Evolutionary conservation across 1,140 invertebrate genomes (phyloP).

Genomic region (Stenopsyche tienmushanensis): DNA sequence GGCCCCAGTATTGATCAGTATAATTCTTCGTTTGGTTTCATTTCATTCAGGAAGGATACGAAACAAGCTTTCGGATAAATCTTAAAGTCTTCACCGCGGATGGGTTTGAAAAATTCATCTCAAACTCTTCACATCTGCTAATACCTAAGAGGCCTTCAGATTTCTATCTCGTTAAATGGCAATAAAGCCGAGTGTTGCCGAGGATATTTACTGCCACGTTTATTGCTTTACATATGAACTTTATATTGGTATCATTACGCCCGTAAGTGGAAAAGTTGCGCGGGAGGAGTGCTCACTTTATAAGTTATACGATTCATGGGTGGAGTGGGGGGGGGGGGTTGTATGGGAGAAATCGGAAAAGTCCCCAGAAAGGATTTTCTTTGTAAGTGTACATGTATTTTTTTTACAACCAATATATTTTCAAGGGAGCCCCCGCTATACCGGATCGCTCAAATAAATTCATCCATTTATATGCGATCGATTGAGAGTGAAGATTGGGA

Average conservation of each 20-base stretch:
- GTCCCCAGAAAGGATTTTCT: neutral
- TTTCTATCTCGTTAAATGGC: constrained; percentile 35
- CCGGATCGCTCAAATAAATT: neutral
- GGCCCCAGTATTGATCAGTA: too few species aligned
- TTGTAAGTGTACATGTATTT: neutral
- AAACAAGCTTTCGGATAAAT: too few species aligned
- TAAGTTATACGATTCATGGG: neutral
- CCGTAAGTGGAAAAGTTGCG: constrained; percentile 23
- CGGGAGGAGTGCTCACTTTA: constrained; percentile 3
- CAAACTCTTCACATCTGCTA: neutral
- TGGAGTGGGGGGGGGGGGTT: neutral
- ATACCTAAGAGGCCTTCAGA: constrained; percentile 28
- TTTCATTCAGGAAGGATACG: too few species aligned
- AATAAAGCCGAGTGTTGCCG: constrained; percentile 26
- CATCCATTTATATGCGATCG: neutral
- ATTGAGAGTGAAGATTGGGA: too few species aligned
- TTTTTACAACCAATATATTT: neutral
- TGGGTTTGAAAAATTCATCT: too few species aligned
- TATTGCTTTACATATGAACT: constrained; percentile 37
- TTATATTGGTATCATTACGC: constrained; percentile 32
- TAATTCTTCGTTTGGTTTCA: too few species aligned
- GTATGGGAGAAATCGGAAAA: neutral
- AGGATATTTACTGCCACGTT: constrained; percentile 33
- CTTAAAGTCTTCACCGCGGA: neutral
- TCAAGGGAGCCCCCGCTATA: neutral